Evolutionary conservation across 2,113 vertebrate species (phyloP), one percentile per base, ranked within the genome.

Genomic region (Emydocephalus ijimae): DNA sequence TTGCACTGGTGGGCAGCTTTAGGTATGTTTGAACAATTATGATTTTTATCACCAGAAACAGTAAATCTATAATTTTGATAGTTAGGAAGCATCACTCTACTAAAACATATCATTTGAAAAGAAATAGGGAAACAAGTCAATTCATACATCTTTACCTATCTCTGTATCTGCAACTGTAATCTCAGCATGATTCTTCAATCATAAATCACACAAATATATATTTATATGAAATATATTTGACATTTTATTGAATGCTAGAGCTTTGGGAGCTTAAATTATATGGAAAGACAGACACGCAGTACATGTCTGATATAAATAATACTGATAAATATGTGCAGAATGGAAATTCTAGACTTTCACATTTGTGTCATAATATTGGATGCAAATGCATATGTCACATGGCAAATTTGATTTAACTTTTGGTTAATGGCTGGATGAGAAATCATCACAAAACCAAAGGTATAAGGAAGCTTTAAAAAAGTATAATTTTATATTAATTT

Each of bases 1-100:
- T 97, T 98, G 96, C 98, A 98, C 93, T 98, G 98, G 98, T 99
- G 98, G 98, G 95, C 98, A 94, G 98, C 98, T 92, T 96, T 99
- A 98, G 98, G 98, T 99, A 98, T 88, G 89, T 24, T 34, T 87
- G 7, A 10, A 52, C 91, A 9, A 43, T 93, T 43, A 69, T 74
- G 69, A 57, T 81, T 93, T 55, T 55, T 91, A 9, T 59, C 89
- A 1, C 54, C 92, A 92, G 59, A 91, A 11, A 93, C 3, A 54
- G 6, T 43, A 57, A 12, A 57, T 56, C 29, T 89, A 52, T 89
- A 69, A 88, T 87, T 89, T n/a, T 89, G 64, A 90, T 20, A 88
- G 23, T 87, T 81, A 23, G 64, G 26, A 88, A 55, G 26, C n/a
- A 34, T 12, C 20, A 9, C 26, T 64, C 43, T 26, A 69, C 64